Evolutionary conservation across 2,113 vertebrate species (phyloP).

Genomic region (Leptocoma aspasia): DNA sequence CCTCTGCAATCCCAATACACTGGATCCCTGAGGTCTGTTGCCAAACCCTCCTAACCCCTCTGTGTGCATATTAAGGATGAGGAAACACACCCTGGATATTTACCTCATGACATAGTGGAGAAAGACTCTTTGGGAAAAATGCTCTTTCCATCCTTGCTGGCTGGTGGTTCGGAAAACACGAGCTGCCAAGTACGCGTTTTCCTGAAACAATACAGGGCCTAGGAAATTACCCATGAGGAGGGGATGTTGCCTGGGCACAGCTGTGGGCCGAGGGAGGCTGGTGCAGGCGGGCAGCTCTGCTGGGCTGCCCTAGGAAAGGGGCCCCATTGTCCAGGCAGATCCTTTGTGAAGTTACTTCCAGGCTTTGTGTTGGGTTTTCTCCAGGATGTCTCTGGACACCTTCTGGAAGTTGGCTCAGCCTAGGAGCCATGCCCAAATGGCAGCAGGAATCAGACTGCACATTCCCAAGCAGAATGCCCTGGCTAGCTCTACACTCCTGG

Average conservation of each 20-base stretch:
- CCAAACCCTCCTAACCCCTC: background rate
- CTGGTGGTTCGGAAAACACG: background rate
- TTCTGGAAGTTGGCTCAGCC: background rate
- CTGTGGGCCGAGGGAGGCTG: background rate
- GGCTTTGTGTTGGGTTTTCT: background rate
- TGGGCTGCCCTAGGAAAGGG: background rate
- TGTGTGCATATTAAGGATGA: background rate
- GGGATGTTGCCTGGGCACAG: background rate
- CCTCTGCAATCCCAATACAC: rapidly evolving
- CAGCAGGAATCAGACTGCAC: background rate
- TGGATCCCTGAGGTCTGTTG: background rate
- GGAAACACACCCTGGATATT: constrained; percentile 32
- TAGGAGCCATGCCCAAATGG: background rate
- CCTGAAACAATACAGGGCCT: background rate
- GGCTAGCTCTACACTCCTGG: rapidly evolving
- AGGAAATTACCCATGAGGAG: background rate
- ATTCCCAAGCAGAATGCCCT: rapidly evolving
- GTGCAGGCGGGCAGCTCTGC: rapidly evolving
- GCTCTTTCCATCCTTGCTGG: background rate
- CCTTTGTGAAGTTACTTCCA: background rate
- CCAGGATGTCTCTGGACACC: background rate
- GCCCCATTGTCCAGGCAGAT: background rate
- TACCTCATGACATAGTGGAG: background rate
- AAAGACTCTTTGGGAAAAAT: background rate
- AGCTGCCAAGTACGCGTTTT: background rate